phyloP scores from a whole-genome alignment of 2,113 vertebrate genomes.

The Pimephales promelas region DNA sequence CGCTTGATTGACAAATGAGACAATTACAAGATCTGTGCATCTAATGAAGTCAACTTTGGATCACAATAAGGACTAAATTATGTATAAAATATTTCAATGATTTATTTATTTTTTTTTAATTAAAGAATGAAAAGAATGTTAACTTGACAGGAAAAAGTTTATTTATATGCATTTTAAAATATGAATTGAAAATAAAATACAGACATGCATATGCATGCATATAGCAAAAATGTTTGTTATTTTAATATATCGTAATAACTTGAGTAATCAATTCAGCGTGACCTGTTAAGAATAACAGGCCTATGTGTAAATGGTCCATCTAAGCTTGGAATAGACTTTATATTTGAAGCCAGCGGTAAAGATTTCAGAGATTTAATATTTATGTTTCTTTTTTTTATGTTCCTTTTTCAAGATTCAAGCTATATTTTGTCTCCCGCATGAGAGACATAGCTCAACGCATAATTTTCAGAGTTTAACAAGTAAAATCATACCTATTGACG shows the following conservation, averaged over 20 bases:
- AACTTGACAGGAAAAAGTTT: slow-evolving; percentile 1
- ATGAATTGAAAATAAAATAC: not conserved
- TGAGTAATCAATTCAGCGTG: not conserved
- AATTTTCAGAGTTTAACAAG: not conserved
- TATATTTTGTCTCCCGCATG: not conserved
- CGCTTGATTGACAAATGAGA: slow-evolving; percentile 8
- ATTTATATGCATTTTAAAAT: slow-evolving; percentile 18
- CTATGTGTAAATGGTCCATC: not conserved
- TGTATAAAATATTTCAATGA: not conserved
- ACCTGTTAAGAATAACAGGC: not conserved
- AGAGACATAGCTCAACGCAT: not conserved
- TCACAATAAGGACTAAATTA: not conserved
- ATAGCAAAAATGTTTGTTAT: too few species aligned
- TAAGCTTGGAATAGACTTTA: not conserved
- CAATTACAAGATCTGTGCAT: slow-evolving; percentile 7
- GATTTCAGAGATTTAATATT: not conserved
- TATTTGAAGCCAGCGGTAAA: not conserved
- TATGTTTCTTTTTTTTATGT: not conserved
- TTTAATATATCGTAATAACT: not conserved
- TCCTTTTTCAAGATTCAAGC: too few species aligned
- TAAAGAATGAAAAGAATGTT: not conserved
- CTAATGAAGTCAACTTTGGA: not conserved
- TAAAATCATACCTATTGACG: not conserved
- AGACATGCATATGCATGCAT: too few species aligned
- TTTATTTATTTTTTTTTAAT: not conserved